These are phyloP conservation scores for Botrylloides violaceus DNA, from an alignment of 23 tunicate species.

Conservation along the genomic window DNA sequence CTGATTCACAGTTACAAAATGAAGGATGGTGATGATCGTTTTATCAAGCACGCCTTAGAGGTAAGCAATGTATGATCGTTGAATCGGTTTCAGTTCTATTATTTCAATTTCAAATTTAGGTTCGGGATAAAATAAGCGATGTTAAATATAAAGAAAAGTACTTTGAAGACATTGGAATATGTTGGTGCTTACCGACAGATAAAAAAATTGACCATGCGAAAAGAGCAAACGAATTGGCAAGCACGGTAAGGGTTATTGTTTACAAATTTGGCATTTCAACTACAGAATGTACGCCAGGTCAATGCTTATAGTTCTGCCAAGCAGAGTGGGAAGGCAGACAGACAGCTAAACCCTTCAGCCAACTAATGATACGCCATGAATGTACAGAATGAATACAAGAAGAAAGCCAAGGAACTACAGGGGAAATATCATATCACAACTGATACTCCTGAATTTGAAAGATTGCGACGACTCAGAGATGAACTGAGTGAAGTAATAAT, in stretches of 20 bases:
- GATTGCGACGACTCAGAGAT: constrained; percentile 57
- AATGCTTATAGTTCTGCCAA: too few species aligned
- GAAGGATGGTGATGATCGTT: constrained; percentile 48
- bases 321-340: too few species aligned
- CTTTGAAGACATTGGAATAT: constrained; percentile 62
- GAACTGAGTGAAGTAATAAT: constrained; percentile 60
- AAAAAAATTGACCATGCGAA: constrained; percentile 16
- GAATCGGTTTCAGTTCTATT: background rate
- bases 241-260: constrained; percentile 21
- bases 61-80: constrained; percentile 12
- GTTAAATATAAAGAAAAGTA: constrained; percentile 77
- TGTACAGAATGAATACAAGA: constrained; percentile 87
- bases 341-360: too few species aligned
- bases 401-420: constrained; percentile 62
- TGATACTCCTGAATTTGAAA: constrained; percentile 88
- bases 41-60: constrained; percentile 63
- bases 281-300: too few species aligned
- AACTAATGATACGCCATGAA: too few species aligned
- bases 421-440: constrained; percentile 90
- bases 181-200: constrained; percentile 52
- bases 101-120: constrained; percentile 21
- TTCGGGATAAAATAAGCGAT: constrained; percentile 65
- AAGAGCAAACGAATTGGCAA: constrained; percentile 26
- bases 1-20: constrained; percentile 58
- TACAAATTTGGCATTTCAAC: background rate